Percentiles rank a stretch among this genome's conserved stretches.
Evolutionary conservation across 1,140 invertebrate species (phyloP).

Genomic region (Eumaeus atala): DNA sequence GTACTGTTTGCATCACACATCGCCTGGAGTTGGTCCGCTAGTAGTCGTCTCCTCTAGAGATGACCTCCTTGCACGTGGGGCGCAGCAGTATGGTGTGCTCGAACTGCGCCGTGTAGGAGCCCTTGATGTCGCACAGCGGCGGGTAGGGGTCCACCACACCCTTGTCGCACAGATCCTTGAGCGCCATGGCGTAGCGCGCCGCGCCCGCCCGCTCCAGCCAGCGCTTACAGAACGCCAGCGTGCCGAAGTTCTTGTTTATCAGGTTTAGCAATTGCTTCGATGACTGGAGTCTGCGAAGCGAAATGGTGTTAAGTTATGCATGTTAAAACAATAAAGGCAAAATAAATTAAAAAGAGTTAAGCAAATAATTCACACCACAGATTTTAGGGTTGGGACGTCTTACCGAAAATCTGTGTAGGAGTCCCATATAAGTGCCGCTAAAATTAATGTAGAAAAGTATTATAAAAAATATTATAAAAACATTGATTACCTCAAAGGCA

Average conservation of each 20-base stretch:
- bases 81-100: conserved; percentile 98
- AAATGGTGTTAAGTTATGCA: background rate
- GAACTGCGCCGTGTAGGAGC: conserved; percentile 99
- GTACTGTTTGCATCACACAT: no score
- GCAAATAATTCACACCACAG: no score
- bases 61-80: conserved; percentile 98
- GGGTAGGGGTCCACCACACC: conserved; percentile 97
- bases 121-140: conserved; percentile 97
- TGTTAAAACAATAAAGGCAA: no score
- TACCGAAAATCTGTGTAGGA: no score
- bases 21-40: conserved; percentile 64
- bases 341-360: no score
- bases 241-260: conserved; percentile 99
- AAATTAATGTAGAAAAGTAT: no score
- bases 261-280: conserved; percentile 94
- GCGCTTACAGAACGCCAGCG: conserved; percentile 98
- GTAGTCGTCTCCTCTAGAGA: conserved; percentile 97
- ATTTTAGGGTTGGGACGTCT: no score
- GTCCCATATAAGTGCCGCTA: no score
- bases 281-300: conserved; percentile 82
- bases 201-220: conserved; percentile 98
- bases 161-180: conserved; percentile 99
- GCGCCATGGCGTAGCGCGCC: conserved; percentile 97
- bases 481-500: conserved; percentile 81
- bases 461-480: background rate